These are phyloP conservation scores for Phycodurus eques DNA, from an alignment of 2,113 vertebrate genomes.

Conservation along the genomic window DNA sequence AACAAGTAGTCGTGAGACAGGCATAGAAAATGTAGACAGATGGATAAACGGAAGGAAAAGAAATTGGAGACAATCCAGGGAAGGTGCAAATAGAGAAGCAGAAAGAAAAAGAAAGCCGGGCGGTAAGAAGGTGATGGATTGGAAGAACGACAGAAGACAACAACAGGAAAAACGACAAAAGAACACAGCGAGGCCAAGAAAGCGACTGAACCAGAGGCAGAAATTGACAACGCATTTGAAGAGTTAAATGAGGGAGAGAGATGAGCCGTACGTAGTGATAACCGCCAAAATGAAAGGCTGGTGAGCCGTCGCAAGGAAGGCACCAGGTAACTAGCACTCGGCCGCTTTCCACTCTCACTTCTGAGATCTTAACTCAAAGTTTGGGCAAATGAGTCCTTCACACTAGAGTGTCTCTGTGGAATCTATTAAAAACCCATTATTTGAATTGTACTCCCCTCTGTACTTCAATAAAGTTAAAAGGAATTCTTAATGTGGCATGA, in stretches of 20 bases:
- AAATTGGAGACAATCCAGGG: conserved; percentile 30
- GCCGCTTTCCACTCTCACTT: conserved; percentile 32
- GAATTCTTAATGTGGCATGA: conserved; percentile 57
- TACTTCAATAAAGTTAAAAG: conserved; percentile 67
- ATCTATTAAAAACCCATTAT: conserved; percentile 74
- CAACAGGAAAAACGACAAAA: conserved; percentile 7
- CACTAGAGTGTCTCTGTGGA: conserved; percentile 62
- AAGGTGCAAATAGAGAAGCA: conserved; percentile 43
- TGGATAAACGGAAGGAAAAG: conserved; percentile 31
- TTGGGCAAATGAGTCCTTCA: conserved; percentile 60
- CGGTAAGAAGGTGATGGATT: conserved; percentile 39
- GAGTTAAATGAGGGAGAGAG: conserved; percentile 18
- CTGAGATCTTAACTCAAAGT: conserved; percentile 43
- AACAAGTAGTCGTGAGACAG: conserved; percentile 11
- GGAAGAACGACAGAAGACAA: conserved; percentile 30
- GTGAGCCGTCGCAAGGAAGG: conserved; percentile 25
- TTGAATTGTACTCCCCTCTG: conserved; percentile 61
- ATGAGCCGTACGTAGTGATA: conserved; percentile 22
- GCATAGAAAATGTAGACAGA: conserved; percentile 27
- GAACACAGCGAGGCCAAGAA: conserved; percentile 17
- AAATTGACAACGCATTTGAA: conserved; percentile 8
- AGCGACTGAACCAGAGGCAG: conserved; percentile 27
- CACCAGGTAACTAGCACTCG: conserved; percentile 38
- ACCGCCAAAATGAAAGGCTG: conserved; percentile 31
- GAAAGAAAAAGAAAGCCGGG: conserved; percentile 26